phyloP scores from a whole-genome alignment of 2,113 vertebrate species.

The Colaptes auratus region DNA sequence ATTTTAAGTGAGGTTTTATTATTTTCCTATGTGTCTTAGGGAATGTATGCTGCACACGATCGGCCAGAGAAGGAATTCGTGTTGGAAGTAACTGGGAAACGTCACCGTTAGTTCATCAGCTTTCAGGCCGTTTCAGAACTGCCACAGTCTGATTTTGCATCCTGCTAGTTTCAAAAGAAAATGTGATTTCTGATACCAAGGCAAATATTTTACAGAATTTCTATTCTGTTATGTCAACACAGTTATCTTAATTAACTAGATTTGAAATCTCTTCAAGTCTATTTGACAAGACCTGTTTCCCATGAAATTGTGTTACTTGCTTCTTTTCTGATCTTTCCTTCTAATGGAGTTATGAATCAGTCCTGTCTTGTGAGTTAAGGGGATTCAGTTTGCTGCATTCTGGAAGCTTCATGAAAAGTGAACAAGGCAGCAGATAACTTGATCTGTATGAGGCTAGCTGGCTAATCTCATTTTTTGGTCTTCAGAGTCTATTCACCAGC shows the following conservation, averaged over 20 bases:
- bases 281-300: slow-evolving; percentile 46
- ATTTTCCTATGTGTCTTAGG: neutral
- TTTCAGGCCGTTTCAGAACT: neutral
- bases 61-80: neutral
- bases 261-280: slow-evolving; percentile 44
- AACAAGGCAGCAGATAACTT: slow-evolving; percentile 43
- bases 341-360: slow-evolving; percentile 31
- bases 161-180: slow-evolving; percentile 17
- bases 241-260: slow-evolving; percentile 53
- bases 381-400: slow-evolving; percentile 39
- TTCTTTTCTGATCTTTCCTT: slow-evolving; percentile 15
- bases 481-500: slow-evolving; percentile 23
- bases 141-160: neutral
- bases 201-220: slow-evolving; percentile 30
- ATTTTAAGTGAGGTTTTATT: slow-evolving; percentile 16
- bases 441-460: neutral
- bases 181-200: neutral
- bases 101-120: neutral
- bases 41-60: neutral
- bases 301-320: slow-evolving; percentile 47
- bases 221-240: slow-evolving; percentile 39
- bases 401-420: slow-evolving; percentile 56
- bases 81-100: neutral
- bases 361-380: neutral
- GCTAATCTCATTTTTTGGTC: slow-evolving; percentile 39